Conservation (phyloP, 2,888 invertebrate genomes). For the Cheilosia pagana region DNA sequence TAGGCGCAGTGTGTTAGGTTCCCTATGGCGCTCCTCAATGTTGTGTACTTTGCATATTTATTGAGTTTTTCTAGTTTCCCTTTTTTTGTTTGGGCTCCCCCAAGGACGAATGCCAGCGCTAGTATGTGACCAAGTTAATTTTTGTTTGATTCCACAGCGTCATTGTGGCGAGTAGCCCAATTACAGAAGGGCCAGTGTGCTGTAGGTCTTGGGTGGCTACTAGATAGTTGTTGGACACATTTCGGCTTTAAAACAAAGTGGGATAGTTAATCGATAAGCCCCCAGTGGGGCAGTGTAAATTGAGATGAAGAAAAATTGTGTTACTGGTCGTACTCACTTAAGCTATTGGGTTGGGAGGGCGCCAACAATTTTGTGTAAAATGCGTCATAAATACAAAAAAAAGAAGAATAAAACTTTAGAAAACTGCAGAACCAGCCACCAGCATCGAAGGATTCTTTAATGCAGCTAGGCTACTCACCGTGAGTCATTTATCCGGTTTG, state of each 20-base stretch:
- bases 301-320: slow-evolving; percentile 36
- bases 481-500: slow-evolving; percentile 15
- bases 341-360: slow-evolving; percentile 51
- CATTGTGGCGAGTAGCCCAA: slow-evolving; percentile 49
- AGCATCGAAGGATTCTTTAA: background rate
- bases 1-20: slow-evolving; percentile 21
- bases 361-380: slow-evolving; percentile 55
- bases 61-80: slow-evolving; percentile 1
- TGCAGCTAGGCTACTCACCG: background rate
- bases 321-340: slow-evolving; percentile 34
- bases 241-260: slow-evolving; percentile 37
- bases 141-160: slow-evolving; percentile 23
- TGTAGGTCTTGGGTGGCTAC: background rate
- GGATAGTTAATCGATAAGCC: slow-evolving; percentile 55
- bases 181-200: slow-evolving; percentile 24
- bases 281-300: slow-evolving; percentile 46
- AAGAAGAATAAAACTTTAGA: background rate
- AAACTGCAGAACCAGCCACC: background rate
- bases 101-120: slow-evolving; percentile 23
- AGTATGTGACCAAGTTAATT: slow-evolving; percentile 28
- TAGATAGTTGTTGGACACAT: slow-evolving; percentile 14
- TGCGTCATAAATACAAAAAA: slow-evolving; percentile 42
- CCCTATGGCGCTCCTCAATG: slow-evolving; percentile 26
- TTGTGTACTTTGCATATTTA: slow-evolving; percentile 57
- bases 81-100: background rate